Base-by-base conservation (phyloP, 1,140 invertebrate genomes). In the Pteromalus puparum region DNA sequence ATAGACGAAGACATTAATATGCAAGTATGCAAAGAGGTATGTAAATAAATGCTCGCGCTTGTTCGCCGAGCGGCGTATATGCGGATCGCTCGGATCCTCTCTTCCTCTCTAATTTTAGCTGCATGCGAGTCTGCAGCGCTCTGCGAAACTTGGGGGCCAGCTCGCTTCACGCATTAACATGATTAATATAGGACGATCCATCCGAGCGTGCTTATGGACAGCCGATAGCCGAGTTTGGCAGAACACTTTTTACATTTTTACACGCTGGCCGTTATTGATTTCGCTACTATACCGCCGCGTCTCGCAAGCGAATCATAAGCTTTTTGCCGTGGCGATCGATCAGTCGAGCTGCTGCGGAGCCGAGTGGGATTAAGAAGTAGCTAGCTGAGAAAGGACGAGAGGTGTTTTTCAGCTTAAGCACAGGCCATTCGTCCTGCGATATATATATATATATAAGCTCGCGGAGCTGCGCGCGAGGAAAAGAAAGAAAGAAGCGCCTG, bases 41-140 rank as follows among this genome's bases (percentile, higher is more conserved):
- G 81, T 82, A 76, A 75, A 75, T 82, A 82, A 82, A 82, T 76
- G 42, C 26, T 28, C n/a, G 18, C 12, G 21, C 24, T 76, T 74
- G 21, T 82, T 74, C 73, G 26, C 42, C 75, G 34, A 2, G 61
- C n/a, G 15, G 61, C n/a, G 4, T 26, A 67, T 30, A 70, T 61
- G 34, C 26, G 24, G 15, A 15, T 34, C 13, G 24, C 6, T 18
- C 53, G 18, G 30, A 79, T 77, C 21, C 68, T 70, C 67, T 28
- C 67, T 28, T 12, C 67, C 61, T 75, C 61, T 53, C 26, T 70
- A 48, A 68, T 68, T 82, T 82, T 76, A 82, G 15, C 80, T 7
- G 26, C 15, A 2, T 28, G n/a, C 26, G 21, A 38, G 53, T 61
- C 5, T n/a, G n/a, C 48, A 53, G 48, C 18, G 15, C 30, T 21